Evolutionary conservation across 2,888 invertebrate genomes (phyloP).

Genomic region (Phorcus lineatus): DNA sequence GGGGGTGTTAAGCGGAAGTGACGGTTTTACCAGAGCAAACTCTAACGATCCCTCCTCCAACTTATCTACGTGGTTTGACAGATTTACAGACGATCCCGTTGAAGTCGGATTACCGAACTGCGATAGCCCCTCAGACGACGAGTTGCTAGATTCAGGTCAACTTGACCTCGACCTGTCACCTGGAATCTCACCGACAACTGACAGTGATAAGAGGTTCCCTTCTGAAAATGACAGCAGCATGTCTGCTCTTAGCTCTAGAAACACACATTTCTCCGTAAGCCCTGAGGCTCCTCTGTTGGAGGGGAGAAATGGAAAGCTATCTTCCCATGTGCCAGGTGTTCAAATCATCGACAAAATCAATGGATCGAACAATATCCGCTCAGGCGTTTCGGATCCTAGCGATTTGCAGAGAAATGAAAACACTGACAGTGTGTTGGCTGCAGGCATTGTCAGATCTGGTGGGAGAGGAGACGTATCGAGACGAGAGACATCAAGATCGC

Average conservation of each 20-base stretch:
- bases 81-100: background rate
- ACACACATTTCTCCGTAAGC: background rate
- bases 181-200: background rate
- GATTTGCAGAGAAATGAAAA: no score
- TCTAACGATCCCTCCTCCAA: background rate
- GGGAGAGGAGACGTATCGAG: background rate
- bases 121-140: background rate
- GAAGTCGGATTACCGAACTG: background rate
- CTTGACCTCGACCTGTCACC: background rate
- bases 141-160: background rate
- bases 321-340: background rate
- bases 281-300: background rate
- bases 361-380: background rate
- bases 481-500: background rate
- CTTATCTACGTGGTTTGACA: background rate
- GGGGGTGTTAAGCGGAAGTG: slow-evolving; percentile 10
- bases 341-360: background rate
- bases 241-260: background rate
- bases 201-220: background rate
- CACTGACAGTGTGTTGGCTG: background rate
- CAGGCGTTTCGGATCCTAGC: no score
- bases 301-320: background rate
- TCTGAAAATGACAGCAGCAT: background rate
- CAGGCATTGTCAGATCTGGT: background rate
- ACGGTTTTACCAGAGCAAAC: background rate